Evolutionary conservation across 2,797 vertebrate genomes (phyloP), one percentile per base, ranked within the genome.

Genomic region (Macroramphosus scolopax): DNA sequence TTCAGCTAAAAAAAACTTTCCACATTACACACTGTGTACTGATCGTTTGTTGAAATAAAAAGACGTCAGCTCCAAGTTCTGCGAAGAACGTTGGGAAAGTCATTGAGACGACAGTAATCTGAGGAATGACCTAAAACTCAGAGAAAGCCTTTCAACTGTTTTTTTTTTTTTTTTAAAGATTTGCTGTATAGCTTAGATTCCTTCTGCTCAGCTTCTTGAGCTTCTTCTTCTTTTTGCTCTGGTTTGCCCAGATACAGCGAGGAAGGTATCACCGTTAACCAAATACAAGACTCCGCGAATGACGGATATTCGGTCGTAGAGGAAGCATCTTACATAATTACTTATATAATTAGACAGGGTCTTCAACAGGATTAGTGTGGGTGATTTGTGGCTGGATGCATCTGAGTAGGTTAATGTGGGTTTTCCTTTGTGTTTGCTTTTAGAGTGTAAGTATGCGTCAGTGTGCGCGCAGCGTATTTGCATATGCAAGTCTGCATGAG

Each of bases 211-310:
- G 20, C 17, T 15, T 12, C 18, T 17, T 36, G 22, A 24, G 17
- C 36, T 11, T 29, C 28, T 14, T 17, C 22, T 37, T 46, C 42
- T 58, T 50, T 15, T 44, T 49, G 30, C 55, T 14, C 41, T 20
- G 40, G 16, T 74, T 66, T 82, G 61, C 67, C 60, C 55, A 33
- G 77, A 71, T 63, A 70, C 62, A 74, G 57, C 0, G 2, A 63
- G 51, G 41, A 41, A 77, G 72, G 60, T 78, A 72, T 80, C 77
- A 75, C 71, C 69, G 42, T 69, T 63, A 76, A 68, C 62, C 58
- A 77, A 78, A 82, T 72, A 64, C 63, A 71, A 72, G 58, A 43
- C 52, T 58, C 81, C 74, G 81, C 87, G 69, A 59, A 83, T 84
- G 85, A 84, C 82, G 75, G 64, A 82, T 77, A 25, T 34, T 63